Evolutionary conservation across 2,113 vertebrate genomes (phyloP).

Genomic region (Nipponia nippon): DNA sequence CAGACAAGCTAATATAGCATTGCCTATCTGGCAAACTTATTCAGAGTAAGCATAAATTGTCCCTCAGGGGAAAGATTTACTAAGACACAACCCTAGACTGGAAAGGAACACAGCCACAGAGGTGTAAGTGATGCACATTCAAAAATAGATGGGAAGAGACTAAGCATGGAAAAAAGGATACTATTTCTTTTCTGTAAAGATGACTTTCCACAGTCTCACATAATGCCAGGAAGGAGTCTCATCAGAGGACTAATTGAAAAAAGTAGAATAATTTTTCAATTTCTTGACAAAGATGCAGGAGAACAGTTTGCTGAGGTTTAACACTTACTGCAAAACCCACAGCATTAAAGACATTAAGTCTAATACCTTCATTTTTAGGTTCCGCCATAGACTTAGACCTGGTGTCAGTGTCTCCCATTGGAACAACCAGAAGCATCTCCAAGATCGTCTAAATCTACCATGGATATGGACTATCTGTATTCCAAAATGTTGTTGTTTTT

Average conservation of each 20-base stretch:
- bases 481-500: background rate
- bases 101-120: background rate
- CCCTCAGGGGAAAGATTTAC: background rate
- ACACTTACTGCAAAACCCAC: background rate
- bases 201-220: background rate
- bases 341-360: background rate
- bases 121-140: background rate
- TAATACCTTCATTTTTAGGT: background rate
- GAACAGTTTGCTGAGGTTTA: background rate
- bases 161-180: background rate
- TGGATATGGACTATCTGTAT: background rate
- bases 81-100: background rate
- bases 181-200: background rate
- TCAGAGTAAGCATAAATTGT: background rate
- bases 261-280: background rate
- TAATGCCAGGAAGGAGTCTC: background rate
- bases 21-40: background rate
- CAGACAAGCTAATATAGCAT: background rate
- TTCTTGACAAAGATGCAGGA: background rate
- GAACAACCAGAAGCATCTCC: background rate
- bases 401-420: background rate
- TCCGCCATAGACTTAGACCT: background rate
- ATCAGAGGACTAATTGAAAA: background rate
- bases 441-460: background rate
- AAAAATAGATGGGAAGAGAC: background rate